Evolutionary conservation across 2,113 vertebrate genomes (phyloP), one percentile per base, ranked within the genome.

Genomic region (Embiotoca jacksoni): DNA sequence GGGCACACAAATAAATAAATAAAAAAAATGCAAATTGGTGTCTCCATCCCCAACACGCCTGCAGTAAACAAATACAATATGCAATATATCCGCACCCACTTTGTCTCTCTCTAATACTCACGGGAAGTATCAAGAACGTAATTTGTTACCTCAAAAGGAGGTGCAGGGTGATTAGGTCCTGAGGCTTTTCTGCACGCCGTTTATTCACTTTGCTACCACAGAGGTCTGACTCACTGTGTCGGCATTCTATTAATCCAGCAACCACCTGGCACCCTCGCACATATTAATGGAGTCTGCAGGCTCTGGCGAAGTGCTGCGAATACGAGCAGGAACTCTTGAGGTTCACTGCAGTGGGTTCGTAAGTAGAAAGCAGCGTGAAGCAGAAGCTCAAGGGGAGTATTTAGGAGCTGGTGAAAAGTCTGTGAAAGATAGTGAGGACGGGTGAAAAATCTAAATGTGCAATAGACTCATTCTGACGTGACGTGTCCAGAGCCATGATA

Each of bases 121-220:
- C 36, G 32, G 41, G 46, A 55, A 81, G 62, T n/a, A 56, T 75
- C 47, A 39, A 58, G 50, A 67, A 80, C 74, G 71, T 75, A 15
- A 82, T 76, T 82, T 64, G 68, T 85, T 52, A 35, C 58, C 81
- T 82, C 60, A 75, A 71, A 64, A 68, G 52, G 69, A 33, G 77
- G 44, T 57, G 50, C 59, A 52, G 46, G 52, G 56, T 61, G 74
- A 84, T 77, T 63, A 75, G 76, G 47, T 80, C 79, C 72, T 6
- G 23, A 72, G 84, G 79, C 76, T 62, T 78, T 67, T 73, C 50
- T 71, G 37, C 23, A 57, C 39, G 60, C 62, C 44, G 69, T 82
- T 85, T 63, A 75, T 81, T 78, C 86, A 75, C 82, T 82, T 37
- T 81, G 72, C 78, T 75, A 50, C 76, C 75, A 69, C 77, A 66